Evolutionary conservation across 2,113 vertebrate genomes (phyloP).

Genomic region (Dolichallabes microphthalmus): DNA sequence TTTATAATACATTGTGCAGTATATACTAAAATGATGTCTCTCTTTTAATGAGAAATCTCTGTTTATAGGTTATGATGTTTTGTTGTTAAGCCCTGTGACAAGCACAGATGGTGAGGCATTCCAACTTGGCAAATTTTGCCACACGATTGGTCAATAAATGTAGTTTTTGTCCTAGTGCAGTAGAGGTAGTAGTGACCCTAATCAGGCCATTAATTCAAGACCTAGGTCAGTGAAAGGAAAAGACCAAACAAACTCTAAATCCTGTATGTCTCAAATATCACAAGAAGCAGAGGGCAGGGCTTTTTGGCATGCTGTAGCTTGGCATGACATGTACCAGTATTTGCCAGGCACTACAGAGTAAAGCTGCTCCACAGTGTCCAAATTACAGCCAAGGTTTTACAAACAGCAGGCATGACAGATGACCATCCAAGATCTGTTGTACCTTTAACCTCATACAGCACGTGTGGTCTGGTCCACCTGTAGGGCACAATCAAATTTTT

Average conservation of each 20-base stretch:
- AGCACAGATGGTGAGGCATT: constrained; percentile 28
- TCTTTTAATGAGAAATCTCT: background rate
- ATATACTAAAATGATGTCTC: background rate
- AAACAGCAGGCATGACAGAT: constrained; percentile 20
- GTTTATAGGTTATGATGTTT: background rate
- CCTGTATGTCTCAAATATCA: constrained; percentile 10
- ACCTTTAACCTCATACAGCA: background rate
- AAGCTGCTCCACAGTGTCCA: constrained; percentile 6
- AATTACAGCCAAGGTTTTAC: constrained; percentile 4
- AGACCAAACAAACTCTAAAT: background rate
- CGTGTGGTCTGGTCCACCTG: background rate
- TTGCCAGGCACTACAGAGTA: constrained; percentile 16
- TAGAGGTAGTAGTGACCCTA: constrained; percentile 13
- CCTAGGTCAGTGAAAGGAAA: constrained; percentile 1
- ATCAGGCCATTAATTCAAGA: constrained; percentile 25
- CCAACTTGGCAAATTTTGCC: constrained; percentile 12
- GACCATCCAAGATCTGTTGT: constrained; percentile 16
- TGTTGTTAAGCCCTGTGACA: constrained; percentile 13
- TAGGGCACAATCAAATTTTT: background rate
- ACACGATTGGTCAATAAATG: constrained; percentile 18
- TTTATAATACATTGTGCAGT: background rate
- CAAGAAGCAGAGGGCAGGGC: background rate
- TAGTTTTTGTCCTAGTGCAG: background rate
- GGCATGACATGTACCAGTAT: constrained; percentile 9
- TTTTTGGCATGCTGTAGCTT: background rate